Evolutionary conservation across 2,888 invertebrate genomes (phyloP).

Genomic region (Drosophila borborema): DNA sequence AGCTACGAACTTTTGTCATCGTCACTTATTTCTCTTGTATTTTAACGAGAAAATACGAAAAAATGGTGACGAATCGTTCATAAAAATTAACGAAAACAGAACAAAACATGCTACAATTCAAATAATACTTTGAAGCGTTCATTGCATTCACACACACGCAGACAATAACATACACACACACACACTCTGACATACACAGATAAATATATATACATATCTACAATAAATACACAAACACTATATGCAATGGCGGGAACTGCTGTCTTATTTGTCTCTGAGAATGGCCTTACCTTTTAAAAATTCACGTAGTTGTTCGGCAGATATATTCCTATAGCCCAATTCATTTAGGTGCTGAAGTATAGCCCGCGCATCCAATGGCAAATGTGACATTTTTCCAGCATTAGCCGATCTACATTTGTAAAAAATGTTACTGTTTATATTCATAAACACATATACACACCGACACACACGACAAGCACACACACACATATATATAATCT

Average conservation of each 20-base stretch:
- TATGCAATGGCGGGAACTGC: slow-evolving; percentile 66
- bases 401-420: slow-evolving; percentile 46
- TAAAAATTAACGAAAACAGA: slow-evolving; percentile 51
- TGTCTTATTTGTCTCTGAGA: slow-evolving; percentile 24
- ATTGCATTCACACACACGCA: slow-evolving; percentile 38
- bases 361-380: slow-evolving; percentile 89
- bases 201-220: not conserved
- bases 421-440: slow-evolving; percentile 49
- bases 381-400: slow-evolving; percentile 83
- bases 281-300: slow-evolving; percentile 90
- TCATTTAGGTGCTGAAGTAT: slow-evolving; percentile 91
- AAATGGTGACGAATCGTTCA: slow-evolving; percentile 72
- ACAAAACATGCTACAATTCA: slow-evolving; percentile 44
- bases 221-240: slow-evolving; percentile 9
- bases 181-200: not conserved
- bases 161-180: not conserved
- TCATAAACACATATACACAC: slow-evolving; percentile 21
- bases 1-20: slow-evolving; percentile 28
- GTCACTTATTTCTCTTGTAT: slow-evolving; percentile 34
- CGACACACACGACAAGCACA: not conserved
- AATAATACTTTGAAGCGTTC: slow-evolving; percentile 46
- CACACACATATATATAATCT: slow-evolving; percentile 26
- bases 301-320: slow-evolving; percentile 90
- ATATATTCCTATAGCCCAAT: slow-evolving; percentile 91
- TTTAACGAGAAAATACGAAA: slow-evolving; percentile 37